phyloP scores from a whole-genome alignment of 2,888 invertebrate genomes.

The Nemoura dubitans region DNA sequence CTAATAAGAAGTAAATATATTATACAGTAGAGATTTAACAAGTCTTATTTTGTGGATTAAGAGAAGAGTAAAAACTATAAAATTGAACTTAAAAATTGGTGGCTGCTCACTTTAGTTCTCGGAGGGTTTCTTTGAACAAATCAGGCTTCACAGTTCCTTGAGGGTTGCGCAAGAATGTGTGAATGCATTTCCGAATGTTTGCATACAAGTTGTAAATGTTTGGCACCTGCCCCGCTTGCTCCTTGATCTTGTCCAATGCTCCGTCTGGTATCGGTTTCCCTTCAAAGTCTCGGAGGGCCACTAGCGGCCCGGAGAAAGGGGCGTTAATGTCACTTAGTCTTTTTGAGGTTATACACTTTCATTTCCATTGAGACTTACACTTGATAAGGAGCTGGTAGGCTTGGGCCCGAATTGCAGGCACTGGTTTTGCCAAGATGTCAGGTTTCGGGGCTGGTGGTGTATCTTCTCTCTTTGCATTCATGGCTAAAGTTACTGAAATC shows the following conservation, averaged over 20 bases:
- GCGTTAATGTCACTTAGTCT: neutral
- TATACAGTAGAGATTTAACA: too few relatives aligned
- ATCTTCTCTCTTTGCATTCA: neutral
- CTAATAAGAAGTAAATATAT: too few relatives aligned
- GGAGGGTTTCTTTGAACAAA: constrained; percentile 62
- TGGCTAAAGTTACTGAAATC: neutral
- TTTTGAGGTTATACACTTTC: neutral
- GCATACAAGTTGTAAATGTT: constrained; percentile 65
- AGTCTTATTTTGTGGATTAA: too few relatives aligned
- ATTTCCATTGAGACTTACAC: neutral
- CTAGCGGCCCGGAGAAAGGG: constrained; percentile 15
- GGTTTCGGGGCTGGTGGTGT: neutral
- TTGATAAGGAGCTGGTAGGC: neutral
- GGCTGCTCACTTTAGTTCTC: constrained; percentile 60
- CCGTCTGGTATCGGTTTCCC: constrained; percentile 44
- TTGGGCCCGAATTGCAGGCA: neutral
- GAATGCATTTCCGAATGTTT: constrained; percentile 62
- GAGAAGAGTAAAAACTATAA: too few relatives aligned
- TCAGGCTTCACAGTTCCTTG: constrained; percentile 61
- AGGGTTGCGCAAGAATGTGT: constrained; percentile 61
- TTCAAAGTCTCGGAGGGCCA: constrained; percentile 39
- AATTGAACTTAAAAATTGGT: neutral
- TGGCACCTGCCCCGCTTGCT: neutral
- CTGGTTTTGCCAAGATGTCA: neutral
- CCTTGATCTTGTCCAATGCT: constrained; percentile 41